Percentiles rank a stretch among this genome's conserved stretches.
Conservation (phyloP, 2,113 vertebrate species). For the Eidolon helvum region DNA sequence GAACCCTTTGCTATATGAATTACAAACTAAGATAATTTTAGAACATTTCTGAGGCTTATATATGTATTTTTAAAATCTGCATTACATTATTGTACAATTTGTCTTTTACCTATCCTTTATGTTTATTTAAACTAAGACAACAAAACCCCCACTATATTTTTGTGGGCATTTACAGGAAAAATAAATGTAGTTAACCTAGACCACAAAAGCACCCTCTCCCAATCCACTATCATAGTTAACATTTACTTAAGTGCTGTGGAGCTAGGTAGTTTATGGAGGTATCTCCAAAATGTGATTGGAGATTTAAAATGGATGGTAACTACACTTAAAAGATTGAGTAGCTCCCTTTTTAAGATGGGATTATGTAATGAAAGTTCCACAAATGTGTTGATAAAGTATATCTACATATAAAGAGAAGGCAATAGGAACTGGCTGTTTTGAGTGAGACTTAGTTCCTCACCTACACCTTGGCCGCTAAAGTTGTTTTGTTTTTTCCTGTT, state of each 20-base stretch:
- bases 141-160: neutral
- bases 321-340: slow-evolving; percentile 37
- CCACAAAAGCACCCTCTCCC: neutral
- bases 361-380: neutral
- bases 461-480: neutral
- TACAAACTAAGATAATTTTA: slow-evolving; percentile 28
- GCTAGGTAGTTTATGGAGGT: neutral
- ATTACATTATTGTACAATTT: neutral
- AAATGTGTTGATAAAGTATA: neutral
- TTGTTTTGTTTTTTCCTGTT: neutral
- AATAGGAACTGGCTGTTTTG: neutral
- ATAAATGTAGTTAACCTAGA: neutral
- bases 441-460: neutral
- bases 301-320: slow-evolving; percentile 49
- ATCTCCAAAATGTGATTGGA: slow-evolving; percentile 10
- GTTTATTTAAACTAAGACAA: slow-evolving; percentile 47
- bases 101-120: neutral
- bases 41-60: slow-evolving; percentile 9
- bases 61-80: neutral
- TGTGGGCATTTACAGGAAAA: slow-evolving; percentile 2
- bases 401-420: neutral
- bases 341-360: slow-evolving; percentile 23
- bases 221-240: neutral
- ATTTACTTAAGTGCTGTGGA: slow-evolving; percentile 4
- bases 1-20: neutral